A percentile compares a stretch with the other conserved stretches of the same genome.
phyloP scores from a whole-genome alignment of 1,140 invertebrate genomes.

The Scylla paramamosain region DNA sequence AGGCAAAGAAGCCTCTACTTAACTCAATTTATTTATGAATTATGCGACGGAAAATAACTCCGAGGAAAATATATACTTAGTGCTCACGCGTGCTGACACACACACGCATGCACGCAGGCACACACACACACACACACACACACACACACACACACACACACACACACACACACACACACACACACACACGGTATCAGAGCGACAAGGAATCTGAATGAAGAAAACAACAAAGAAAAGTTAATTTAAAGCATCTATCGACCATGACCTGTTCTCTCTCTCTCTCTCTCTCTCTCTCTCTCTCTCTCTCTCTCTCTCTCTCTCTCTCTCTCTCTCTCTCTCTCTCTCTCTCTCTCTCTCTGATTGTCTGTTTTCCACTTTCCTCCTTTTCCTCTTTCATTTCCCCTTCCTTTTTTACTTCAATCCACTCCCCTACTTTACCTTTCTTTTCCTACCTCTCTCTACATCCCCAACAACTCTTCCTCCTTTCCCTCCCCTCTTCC shows the following conservation, averaged over 20 bases:
- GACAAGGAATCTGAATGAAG: no score
- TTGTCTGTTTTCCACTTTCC: not conserved
- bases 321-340: slow-evolving; percentile 30
- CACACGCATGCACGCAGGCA: slow-evolving; percentile 29
- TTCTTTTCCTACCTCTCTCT: not conserved
- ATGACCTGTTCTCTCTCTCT: not conserved
- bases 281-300: no score
- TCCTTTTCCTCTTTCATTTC: not conserved
- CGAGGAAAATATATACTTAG: slow-evolving; percentile 21
- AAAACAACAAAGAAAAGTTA: not conserved
- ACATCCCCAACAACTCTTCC: not conserved
- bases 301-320: not conserved
- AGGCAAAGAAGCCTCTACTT: no score
- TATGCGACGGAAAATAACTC: no score
- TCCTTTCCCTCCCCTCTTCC: not conserved
- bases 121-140: slow-evolving; percentile 35
- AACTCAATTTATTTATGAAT: no score
- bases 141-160: no score
- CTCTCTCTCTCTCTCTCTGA: slow-evolving; percentile 36
- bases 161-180: no score
- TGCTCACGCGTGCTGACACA: not conserved
- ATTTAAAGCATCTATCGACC: not conserved
- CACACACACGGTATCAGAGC: no score
- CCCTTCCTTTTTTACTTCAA: no score
- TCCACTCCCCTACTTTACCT: not conserved